Evolutionary conservation across 2,113 vertebrate genomes (phyloP).

Genomic region (Arizona elegans): DNA sequence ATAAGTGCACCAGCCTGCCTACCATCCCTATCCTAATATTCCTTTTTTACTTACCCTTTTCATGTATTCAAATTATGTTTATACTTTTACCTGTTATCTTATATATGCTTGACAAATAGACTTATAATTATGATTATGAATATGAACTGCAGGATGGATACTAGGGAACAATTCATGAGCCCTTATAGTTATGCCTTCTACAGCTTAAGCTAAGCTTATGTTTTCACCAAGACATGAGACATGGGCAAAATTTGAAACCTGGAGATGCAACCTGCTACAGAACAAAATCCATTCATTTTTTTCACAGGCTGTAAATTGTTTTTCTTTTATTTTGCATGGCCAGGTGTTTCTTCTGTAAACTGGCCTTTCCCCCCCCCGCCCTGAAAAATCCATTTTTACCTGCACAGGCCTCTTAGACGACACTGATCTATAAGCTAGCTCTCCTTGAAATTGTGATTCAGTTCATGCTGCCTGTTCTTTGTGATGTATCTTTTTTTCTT

Average conservation of each 20-base stretch:
- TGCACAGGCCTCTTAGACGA: neutral
- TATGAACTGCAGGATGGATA: too few relatives aligned
- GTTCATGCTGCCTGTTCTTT: slow-evolving; percentile 13
- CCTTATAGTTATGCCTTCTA: neutral
- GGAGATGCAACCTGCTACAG: neutral
- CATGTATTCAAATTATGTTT: too few relatives aligned
- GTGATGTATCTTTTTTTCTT: neutral
- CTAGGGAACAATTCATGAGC: neutral
- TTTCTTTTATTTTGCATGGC: slow-evolving; percentile 5
- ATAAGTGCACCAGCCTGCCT: too few relatives aligned
- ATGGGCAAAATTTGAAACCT: neutral
- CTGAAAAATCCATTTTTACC: neutral
- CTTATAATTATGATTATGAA: neutral
- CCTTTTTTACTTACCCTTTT: too few relatives aligned
- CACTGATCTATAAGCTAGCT: neutral
- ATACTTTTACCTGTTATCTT: too few relatives aligned
- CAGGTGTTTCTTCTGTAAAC: neutral
- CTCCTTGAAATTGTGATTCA: slow-evolving; percentile 6
- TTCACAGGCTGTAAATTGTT: neutral
- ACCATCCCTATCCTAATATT: too few relatives aligned
- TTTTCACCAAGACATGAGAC: neutral
- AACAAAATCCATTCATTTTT: neutral
- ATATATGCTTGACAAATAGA: too few relatives aligned
- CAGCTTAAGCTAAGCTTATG: neutral
- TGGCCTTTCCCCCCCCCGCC: neutral